phyloP scores from a whole-genome alignment of 2,888 invertebrate genomes.

The Eupsilia transversa region DNA sequence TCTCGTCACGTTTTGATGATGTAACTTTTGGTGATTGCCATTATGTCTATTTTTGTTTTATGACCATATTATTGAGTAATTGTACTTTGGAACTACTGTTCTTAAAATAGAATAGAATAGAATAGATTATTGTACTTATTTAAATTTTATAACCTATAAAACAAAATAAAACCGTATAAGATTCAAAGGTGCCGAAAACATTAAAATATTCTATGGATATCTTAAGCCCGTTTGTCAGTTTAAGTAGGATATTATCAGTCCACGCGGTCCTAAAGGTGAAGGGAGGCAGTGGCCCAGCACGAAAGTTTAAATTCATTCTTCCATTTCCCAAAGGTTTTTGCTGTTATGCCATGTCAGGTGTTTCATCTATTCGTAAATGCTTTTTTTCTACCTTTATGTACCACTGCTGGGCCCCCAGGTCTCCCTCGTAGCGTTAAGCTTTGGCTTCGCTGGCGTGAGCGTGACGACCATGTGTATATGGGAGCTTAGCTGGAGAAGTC shows the following conservation, averaged over 20 bases:
- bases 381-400: neutral
- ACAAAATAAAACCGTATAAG: neutral
- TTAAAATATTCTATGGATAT: neutral
- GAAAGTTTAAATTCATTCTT: neutral
- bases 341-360: neutral
- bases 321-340: no score
- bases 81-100: slow-evolving; percentile 23
- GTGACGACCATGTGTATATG: neutral
- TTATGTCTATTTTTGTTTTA: slow-evolving; percentile 55
- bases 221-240: neutral
- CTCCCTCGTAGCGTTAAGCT: neutral
- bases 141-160: slow-evolving; percentile 15
- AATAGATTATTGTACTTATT: no score
- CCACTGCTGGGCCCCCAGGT: neutral
- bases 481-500: neutral
- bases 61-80: slow-evolving; percentile 33
- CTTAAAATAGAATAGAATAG: no score
- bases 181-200: slow-evolving; percentile 21
- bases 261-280: neutral
- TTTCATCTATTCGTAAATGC: neutral
- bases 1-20: slow-evolving; percentile 38
- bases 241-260: neutral
- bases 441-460: neutral
- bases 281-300: neutral
- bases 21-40: slow-evolving; percentile 41